Evolutionary conservation across 2,113 vertebrate genomes (phyloP), one percentile per base, ranked within the genome.

Genomic region (Gymnocephalus cernua): DNA sequence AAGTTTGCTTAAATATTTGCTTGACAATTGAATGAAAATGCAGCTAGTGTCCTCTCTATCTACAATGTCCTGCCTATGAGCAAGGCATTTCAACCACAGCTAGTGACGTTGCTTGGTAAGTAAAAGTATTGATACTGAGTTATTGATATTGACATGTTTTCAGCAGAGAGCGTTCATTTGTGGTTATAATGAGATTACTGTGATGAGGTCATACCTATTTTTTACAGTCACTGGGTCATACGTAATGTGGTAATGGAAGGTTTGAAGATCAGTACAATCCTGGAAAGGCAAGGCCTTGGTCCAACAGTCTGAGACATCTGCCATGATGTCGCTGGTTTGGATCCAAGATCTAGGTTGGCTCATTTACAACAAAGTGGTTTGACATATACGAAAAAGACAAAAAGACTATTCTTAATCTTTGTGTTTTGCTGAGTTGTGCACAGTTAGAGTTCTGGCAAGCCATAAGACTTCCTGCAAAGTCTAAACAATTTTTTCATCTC

Each of bases 141-240:
- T 45, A 65, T 45, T 61, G 5, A 67, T 25, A 47, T 47, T 74
- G 69, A 56, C 63, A 25, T 64, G 32, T 38, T 67, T 45, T 74
- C 44, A 63, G 4, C 12, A 61, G 25, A 59, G 19, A 61, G 21
- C 0, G 3, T 78, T 61, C 16, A 27, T 41, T n/a, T 19, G 10
- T 50, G 25, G 29, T 54, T 62, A 23, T 58, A 69, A 64, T 45
- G 7, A 75, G 53, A 16, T 77, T 45, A 72, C 7, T 45, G 35
- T 45, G 48, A 23, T 67, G 68, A 47, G 51, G 23, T 32, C 74
- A 41, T 41, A 41, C 38, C 38, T 41, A 38, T 38, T 38, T 41
- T 41, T 41, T 41, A 11, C 38, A 41, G 38, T 41, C 38, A 41
- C 38, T 41, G 9, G 51, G 23, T 32, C 74, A 77, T 32, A 9